phyloP scores from a whole-genome alignment of 2,797 vertebrate species.

The Sebastes kiyomatsui region DNA sequence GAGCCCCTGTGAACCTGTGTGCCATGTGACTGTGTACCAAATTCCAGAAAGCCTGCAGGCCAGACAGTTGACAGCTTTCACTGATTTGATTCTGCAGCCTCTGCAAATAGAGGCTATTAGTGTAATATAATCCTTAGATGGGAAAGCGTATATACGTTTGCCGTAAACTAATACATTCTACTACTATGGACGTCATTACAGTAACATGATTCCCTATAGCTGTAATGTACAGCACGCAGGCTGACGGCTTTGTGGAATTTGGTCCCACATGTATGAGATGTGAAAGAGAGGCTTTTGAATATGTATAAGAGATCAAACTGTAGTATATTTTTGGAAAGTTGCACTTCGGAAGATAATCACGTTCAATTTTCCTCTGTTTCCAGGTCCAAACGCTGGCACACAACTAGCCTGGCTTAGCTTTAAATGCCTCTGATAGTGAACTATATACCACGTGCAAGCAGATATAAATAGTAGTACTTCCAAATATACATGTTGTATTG shows the following conservation, averaged over 20 bases:
- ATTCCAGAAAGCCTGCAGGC: conserved; percentile 70
- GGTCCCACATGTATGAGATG: conserved; percentile 53
- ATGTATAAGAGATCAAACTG: conserved; percentile 15
- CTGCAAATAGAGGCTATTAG: conserved; percentile 60
- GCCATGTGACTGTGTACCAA: conserved; percentile 47
- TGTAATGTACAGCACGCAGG: conserved; percentile 25
- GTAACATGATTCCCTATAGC: conserved; percentile 41
- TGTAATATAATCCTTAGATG: conserved; percentile 55
- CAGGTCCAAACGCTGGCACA: conserved; percentile 28
- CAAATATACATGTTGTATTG: conserved; percentile 79
- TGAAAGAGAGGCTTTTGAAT: conserved; percentile 31
- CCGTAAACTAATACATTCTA: conserved; percentile 49
- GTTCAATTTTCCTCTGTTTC: conserved; percentile 2
- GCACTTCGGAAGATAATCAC: conserved; percentile 15
- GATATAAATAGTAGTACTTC: conserved; percentile 43
- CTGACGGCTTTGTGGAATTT: conserved; percentile 68
- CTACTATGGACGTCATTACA: conserved; percentile 42
- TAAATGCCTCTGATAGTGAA: conserved; percentile 37
- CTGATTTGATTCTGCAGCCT: conserved; percentile 31
- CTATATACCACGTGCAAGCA: conserved; percentile 56
- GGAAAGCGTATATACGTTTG: conserved; percentile 35
- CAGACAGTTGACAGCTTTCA: conserved; percentile 40
- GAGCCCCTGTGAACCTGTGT: conserved; percentile 62
- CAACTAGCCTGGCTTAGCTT: conserved; percentile 24
- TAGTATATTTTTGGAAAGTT: conserved; percentile 12